phyloP scores from a whole-genome alignment of 2,797 vertebrate genomes.

The Cryptoblepharus egeriae region DNA sequence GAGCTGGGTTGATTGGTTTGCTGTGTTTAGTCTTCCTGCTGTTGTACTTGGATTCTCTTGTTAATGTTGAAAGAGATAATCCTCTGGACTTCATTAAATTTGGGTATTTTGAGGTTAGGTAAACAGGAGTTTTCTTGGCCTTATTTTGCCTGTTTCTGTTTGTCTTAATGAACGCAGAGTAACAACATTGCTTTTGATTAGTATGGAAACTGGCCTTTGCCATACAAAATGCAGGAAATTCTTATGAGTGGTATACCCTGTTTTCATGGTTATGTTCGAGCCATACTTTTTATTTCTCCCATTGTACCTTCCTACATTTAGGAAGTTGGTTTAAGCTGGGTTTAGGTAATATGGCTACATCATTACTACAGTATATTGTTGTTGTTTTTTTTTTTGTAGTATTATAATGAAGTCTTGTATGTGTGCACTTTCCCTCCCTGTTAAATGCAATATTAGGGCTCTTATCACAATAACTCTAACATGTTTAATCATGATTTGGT shows the following conservation, averaged over 20 bases:
- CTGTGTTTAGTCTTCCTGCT: conserved; percentile 38
- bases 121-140: conserved; percentile 13
- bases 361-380: too few species aligned
- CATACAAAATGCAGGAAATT: background rate
- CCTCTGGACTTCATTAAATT: conserved; percentile 30
- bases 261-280: background rate
- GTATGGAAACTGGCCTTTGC: background rate
- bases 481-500: too few species aligned
- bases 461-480: too few species aligned
- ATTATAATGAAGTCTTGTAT: too few species aligned
- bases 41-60: conserved; percentile 25
- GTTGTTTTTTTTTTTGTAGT: too few species aligned
- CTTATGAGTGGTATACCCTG: background rate
- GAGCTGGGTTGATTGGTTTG: conserved; percentile 46
- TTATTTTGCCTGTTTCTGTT: background rate
- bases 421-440: too few species aligned
- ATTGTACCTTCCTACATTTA: background rate
- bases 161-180: conserved; percentile 4
- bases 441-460: too few species aligned
- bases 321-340: too few species aligned
- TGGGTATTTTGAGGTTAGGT: conserved; percentile 56
- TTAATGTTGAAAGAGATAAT: conserved; percentile 46
- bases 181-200: background rate
- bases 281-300: background rate
- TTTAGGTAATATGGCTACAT: too few species aligned